These are phyloP conservation scores for Thysanoteuthis rhombus DNA, from an alignment of 2,888 invertebrate species.

Conservation along the genomic window DNA sequence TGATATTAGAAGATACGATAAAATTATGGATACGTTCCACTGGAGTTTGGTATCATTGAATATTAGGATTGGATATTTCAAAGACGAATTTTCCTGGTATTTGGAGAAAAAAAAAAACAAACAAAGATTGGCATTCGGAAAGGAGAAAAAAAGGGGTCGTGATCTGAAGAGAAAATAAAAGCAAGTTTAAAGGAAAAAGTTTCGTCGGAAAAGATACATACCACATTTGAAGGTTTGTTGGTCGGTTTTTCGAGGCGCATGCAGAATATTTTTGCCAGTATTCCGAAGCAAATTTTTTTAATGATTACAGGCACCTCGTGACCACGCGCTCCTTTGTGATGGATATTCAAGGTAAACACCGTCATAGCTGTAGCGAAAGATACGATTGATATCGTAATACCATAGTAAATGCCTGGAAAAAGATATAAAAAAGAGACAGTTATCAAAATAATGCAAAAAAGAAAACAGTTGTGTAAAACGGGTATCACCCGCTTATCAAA, in stretches of 20 bases:
- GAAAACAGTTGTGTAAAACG: too few relatives aligned
- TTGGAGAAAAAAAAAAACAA: too few relatives aligned
- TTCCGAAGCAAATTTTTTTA: slow-evolving; percentile 79
- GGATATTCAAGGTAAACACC: slow-evolving; percentile 69
- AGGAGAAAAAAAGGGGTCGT: rapidly evolving
- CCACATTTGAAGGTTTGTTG: slow-evolving; percentile 29
- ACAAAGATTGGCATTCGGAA: too few relatives aligned
- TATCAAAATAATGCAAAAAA: not conserved
- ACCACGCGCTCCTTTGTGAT: slow-evolving; percentile 83
- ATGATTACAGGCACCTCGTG: slow-evolving; percentile 80
- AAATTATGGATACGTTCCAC: too few relatives aligned
- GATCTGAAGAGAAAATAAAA: too few relatives aligned
- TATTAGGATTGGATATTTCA: too few relatives aligned
- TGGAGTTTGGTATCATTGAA: too few relatives aligned
- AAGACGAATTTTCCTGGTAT: too few relatives aligned
- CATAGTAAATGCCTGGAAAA: slow-evolving; percentile 71
- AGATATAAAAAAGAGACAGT: not conserved
- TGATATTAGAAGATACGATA: too few relatives aligned
- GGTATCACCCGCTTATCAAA: too few relatives aligned
- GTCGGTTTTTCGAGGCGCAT: slow-evolving; percentile 45
- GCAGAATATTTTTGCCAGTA: slow-evolving; percentile 73
- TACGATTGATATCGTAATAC: slow-evolving; percentile 72
- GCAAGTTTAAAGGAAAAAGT: not conserved
- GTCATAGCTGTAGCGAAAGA: slow-evolving; percentile 70
- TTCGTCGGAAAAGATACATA: not conserved